Evolutionary conservation across 2,888 invertebrate genomes (phyloP), one percentile per base, ranked within the genome.

Genomic region (Sminthurinus aureus): DNA sequence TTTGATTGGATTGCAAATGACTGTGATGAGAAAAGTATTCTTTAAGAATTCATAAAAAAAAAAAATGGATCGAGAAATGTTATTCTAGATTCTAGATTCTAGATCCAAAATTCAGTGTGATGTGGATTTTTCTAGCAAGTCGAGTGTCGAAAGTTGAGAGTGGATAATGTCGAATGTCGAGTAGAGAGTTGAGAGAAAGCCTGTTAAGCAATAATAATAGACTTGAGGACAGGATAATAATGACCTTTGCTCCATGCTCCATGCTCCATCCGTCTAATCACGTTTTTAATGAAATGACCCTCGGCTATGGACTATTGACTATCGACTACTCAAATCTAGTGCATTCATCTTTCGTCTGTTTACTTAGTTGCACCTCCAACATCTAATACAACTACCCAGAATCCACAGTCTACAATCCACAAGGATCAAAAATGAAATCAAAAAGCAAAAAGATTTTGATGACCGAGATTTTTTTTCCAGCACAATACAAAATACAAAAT

Each of bases 171-270:
- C 12, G 24, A 11, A 71, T 71, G 71, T 71, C 20, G 9, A 71
- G 20, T 76, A 52, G 50, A 58, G 69, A 66, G 69, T 12, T 12
- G 66, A 69, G 20, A 79, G 50, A 38, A 38, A 22, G 20, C 79
- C 38, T 79, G 51, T 66, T 79, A 69, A 79, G 66, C 69, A 79
- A 79, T 79, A 79, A 79, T 79, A 79, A 79, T 79, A 79, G 79
- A 79, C n/a, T 51, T 38, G 50, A 26, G 79, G 79, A 79, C 79
- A 79, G 20, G 69, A 79, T 79, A 79, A 79, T 79, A 69, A 79
- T 69, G 79, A 79, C 20, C 69, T 11, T 20, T 79, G 64, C 66
- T 69, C 78, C 74, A 24, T n/a, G 64, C 78, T 66, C 66, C 66
- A 8, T 18, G 74, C 58, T 58, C 77, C 79, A 77, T 58, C 77